These are phyloP conservation scores for Proteles cristata DNA, from an alignment of 2,113 vertebrate species.

Conservation along the genomic window DNA sequence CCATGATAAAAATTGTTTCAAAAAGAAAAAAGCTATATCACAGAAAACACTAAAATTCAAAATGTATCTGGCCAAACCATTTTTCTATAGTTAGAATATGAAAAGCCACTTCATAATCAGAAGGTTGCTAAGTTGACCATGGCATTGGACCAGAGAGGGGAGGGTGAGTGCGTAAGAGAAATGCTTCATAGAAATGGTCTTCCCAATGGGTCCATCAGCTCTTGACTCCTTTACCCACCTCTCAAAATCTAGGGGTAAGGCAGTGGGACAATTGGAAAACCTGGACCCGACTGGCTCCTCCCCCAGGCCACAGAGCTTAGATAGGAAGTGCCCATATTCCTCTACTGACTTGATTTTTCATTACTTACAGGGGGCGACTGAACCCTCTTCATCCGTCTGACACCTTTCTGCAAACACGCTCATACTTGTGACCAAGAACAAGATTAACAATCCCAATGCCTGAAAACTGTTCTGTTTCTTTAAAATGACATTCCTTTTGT, in stretches of 20 bases:
- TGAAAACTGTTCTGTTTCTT: background rate
- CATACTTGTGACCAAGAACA: background rate
- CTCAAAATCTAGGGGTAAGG: background rate
- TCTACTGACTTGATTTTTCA: background rate
- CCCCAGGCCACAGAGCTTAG: background rate
- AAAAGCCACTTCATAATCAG: background rate
- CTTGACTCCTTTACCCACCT: background rate
- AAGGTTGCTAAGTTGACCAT: background rate
- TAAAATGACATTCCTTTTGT: background rate
- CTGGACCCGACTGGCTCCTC: fast-evolving
- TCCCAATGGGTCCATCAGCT: background rate
- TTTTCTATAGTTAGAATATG: background rate
- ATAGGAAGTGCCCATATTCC: background rate
- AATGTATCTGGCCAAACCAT: background rate
- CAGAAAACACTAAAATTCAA: background rate
- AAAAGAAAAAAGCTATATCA: background rate
- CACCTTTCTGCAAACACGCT: background rate
- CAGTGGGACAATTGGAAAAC: background rate
- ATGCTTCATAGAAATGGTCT: background rate
- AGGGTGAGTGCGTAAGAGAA: background rate
- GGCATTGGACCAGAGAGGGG: background rate
- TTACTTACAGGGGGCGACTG: too few relatives aligned
- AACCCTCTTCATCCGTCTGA: background rate
- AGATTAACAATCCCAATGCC: background rate
- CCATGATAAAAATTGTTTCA: background rate